Evolutionary conservation across 2,888 invertebrate species (phyloP), one percentile per base, ranked within the genome.

Genomic region (Lasioglossum calceatum): DNA sequence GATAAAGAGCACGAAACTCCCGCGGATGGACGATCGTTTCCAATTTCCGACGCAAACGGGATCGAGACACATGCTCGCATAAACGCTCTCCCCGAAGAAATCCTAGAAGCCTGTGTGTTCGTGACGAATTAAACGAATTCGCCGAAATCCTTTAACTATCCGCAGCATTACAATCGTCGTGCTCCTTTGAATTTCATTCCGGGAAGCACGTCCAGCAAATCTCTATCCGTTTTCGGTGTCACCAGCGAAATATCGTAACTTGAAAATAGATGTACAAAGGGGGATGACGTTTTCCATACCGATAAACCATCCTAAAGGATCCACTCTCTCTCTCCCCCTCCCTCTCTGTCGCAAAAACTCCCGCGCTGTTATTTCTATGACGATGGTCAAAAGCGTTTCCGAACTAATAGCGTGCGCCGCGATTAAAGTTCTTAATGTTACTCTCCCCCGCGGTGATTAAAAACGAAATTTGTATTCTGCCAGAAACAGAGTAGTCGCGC

Each of bases 101-200:
- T 36, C 5, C 8, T 54, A 54, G 67, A 67, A 36, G 19, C 16
- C 67, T 14, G 36, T 14, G 19, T 67, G 67, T 4, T 19, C 36
- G 67, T 19, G 67, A 36, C 67, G 36, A 67, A 67, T 67, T 67
- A 67, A 67, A 19, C 67, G 67, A 67, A 67, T 32, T 8, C 67
- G 19, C 36, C 7, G 67, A 67, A 67, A 36, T 36, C 67, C 67
- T 19, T 67, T 67, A 36, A 19, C 67, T 36, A 16, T 64, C 64
- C 32, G 32, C 2, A 2, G 67, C 36, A 67, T 36, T 67, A 67
- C 67, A 32, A 36, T 67, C 67, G 36, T 7, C 36, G 32, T 16
- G 19, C 36, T 36, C 19, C 67, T 67, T 67, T 67, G 67, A 36
- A 67, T 67, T 67, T 67, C 32, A 67, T 36, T 19, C 23, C 23